Percentiles rank a stretch among this genome's conserved stretches.
Conservation (phyloP, 1,140 invertebrate genomes). For the Coptotermes formosanus region DNA sequence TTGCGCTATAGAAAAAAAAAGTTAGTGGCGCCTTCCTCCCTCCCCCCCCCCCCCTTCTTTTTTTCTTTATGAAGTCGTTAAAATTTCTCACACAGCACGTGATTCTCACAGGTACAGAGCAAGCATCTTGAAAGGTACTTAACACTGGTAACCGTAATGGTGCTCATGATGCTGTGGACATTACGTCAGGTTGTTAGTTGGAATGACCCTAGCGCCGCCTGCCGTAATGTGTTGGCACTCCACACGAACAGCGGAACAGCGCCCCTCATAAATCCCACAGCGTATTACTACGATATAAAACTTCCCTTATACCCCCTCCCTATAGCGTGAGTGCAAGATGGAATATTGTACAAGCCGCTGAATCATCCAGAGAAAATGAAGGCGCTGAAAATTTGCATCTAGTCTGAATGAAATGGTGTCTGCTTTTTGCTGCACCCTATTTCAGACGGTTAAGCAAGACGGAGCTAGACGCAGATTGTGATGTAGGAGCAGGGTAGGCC, state of each 20-base stretch:
- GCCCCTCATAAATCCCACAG: conserved; percentile 3
- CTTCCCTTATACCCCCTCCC: not conserved
- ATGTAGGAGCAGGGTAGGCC: too few relatives aligned
- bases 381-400: not conserved
- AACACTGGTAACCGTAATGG: not conserved
- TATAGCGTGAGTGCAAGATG: not conserved
- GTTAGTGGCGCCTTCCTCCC: too few relatives aligned
- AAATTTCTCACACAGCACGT: not conserved
- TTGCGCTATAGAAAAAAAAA: too few relatives aligned
- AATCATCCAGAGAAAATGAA: not conserved
- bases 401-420: not conserved
- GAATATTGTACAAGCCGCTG: not conserved
- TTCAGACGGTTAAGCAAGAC: too few relatives aligned
- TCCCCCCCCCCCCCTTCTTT: not conserved
- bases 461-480: too few relatives aligned
- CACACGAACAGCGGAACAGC: not conserved
- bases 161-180: not conserved
- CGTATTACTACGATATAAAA: not conserved
- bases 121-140: not conserved
- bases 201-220: not conserved
- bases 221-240: conserved; percentile 9
- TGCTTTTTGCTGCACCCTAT: too few relatives aligned
- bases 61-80: not conserved
- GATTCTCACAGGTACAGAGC: not conserved
- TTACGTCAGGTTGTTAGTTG: not conserved